A percentile compares a stretch with the other conserved stretches of the same genome.
Conservation (phyloP, 2,888 invertebrate species). For the Hemithea aestivaria region DNA sequence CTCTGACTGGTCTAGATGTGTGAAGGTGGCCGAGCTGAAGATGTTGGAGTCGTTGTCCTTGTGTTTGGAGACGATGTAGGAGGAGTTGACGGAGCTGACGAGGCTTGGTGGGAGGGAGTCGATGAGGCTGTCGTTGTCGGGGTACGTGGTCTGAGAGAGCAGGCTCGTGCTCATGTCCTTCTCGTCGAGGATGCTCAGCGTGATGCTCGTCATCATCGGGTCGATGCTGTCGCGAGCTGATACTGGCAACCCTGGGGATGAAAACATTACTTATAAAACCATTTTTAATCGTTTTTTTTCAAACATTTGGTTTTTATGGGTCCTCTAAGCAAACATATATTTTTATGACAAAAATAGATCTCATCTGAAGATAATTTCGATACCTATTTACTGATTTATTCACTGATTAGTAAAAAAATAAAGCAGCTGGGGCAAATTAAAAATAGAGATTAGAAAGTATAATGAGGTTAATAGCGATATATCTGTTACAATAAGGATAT, state of each 20-base stretch:
- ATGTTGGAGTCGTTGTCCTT: constrained; percentile 56
- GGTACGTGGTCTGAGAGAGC: constrained; percentile 70
- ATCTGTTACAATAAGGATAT: no score
- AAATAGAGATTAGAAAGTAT: no score
- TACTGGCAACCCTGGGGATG: constrained; percentile 46
- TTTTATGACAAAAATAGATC: no score
- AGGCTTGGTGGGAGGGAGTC: constrained; percentile 70
- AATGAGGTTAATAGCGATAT: no score
- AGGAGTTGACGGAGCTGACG: constrained; percentile 70
- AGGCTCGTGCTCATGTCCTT: constrained; percentile 77
- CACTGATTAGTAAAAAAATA: no score
- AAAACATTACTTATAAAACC: no score
- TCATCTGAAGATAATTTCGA: no score
- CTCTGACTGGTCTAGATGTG: constrained; percentile 65
- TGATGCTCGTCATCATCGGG: constrained; percentile 74
- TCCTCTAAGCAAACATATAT: no score
- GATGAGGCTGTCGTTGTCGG: constrained; percentile 68
- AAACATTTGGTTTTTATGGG: no score
- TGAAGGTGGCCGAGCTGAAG: constrained; percentile 69
- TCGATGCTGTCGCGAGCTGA: constrained; percentile 65
- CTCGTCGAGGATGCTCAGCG: constrained; percentile 71
- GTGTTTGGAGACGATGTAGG: constrained; percentile 50
- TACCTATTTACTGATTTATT: no score
- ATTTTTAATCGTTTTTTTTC: no score
- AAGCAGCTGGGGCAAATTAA: no score